Percentiles rank a stretch among this genome's conserved stretches.
phyloP scores from a whole-genome alignment of 1,140 invertebrate species.

The Drosophila repletoides region DNA sequence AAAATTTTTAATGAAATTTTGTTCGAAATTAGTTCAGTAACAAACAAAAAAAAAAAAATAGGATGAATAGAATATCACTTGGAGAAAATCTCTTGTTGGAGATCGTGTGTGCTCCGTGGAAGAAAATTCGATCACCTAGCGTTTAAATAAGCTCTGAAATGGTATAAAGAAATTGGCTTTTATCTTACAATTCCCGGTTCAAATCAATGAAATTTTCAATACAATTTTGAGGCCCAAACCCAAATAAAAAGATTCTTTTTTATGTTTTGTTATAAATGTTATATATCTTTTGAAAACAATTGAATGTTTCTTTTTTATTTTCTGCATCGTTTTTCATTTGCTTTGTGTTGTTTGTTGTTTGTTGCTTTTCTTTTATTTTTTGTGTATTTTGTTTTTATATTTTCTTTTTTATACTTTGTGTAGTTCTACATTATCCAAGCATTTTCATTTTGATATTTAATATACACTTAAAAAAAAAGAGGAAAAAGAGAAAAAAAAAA shows the following conservation, averaged over 20 bases:
- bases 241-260: constrained; percentile 35
- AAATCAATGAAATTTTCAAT: not conserved
- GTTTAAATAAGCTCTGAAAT: too few species aligned
- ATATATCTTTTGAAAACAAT: constrained; percentile 57
- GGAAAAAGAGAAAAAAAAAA: too few species aligned
- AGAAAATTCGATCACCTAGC: too few species aligned
- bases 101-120: too few species aligned
- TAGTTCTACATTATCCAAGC: constrained; percentile 1
- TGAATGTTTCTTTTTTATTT: constrained; percentile 67
- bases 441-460: constrained; percentile 26
- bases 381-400: constrained; percentile 7
- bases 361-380: constrained; percentile 12
- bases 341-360: constrained; percentile 15
- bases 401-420: constrained; percentile 2
- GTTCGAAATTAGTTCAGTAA: too few species aligned
- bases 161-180: too few species aligned
- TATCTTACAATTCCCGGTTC: too few species aligned
- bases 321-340: constrained; percentile 24
- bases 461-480: too few species aligned
- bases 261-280: constrained; percentile 40
- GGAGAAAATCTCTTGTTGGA: too few species aligned
- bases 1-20: too few species aligned
- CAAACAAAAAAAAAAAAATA: too few species aligned
- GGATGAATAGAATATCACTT: too few species aligned
- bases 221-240: not conserved